A percentile compares a stretch with the other conserved stretches of the same genome.
phyloP scores from a whole-genome alignment of 2,888 invertebrate species.

The Drosophila paranaensis region DNA sequence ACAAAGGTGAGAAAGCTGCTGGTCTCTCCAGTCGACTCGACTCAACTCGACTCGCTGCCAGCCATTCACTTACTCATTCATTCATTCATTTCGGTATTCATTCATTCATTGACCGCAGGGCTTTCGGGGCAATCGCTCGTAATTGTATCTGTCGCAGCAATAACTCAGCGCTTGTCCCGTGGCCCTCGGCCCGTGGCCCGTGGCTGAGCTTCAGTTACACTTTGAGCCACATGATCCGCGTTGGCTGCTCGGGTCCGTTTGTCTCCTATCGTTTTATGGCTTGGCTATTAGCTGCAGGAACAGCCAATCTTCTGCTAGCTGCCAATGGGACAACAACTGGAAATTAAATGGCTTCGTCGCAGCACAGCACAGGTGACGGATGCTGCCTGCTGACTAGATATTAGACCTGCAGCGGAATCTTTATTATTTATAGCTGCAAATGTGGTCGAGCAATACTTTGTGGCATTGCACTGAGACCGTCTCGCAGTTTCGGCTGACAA shows the following conservation, averaged over 20 bases:
- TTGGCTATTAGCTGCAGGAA: constrained; percentile 66
- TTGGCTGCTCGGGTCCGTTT: constrained; percentile 18
- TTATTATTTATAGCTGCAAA: constrained; percentile 48
- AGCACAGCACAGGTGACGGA: constrained; percentile 55
- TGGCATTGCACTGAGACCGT: constrained; percentile 17
- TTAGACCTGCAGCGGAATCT: constrained; percentile 5
- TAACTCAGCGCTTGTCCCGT: constrained; percentile 69
- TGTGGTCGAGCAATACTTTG: constrained; percentile 36
- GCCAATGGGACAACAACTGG: constrained; percentile 24
- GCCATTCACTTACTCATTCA: constrained; percentile 23
- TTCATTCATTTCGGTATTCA: constrained; percentile 21
- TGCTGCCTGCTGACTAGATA: constrained; percentile 6
- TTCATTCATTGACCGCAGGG: constrained; percentile 70
- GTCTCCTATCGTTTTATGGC: constrained; percentile 64
- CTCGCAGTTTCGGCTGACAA: constrained; percentile 8
- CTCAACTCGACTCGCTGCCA: background rate
- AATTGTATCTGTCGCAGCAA: constrained; percentile 77
- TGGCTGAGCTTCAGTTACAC: constrained; percentile 66
- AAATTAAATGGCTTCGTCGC: constrained; percentile 58
- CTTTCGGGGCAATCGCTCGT: constrained; percentile 59
- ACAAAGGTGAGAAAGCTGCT: constrained; percentile 72
- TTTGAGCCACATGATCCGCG: constrained; percentile 62
- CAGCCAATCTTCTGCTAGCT: constrained; percentile 46
- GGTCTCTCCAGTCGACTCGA: background rate
- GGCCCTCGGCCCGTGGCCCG: constrained; percentile 33